A percentile compares a stretch with the other conserved stretches of the same genome.
Conservation (phyloP, 2,113 vertebrate genomes). For the Elachura formosa region DNA sequence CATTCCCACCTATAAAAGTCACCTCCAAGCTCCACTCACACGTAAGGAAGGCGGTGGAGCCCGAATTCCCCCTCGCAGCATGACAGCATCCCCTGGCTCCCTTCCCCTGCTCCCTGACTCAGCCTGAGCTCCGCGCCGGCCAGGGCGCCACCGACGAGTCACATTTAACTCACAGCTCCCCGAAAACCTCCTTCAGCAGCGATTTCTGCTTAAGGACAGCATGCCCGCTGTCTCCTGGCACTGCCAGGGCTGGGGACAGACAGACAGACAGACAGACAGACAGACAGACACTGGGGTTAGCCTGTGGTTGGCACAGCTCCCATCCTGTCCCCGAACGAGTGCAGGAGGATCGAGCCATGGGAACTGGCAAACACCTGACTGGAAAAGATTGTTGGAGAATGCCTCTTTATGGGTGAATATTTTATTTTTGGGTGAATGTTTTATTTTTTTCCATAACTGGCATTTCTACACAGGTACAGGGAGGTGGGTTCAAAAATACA, state of each 20-base stretch:
- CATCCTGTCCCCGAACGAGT: no score
- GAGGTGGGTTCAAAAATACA: fast-evolving
- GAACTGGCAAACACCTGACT: background rate
- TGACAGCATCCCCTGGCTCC: conserved; percentile 19
- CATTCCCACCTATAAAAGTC: background rate
- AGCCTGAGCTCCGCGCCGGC: background rate
- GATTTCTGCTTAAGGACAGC: fast-evolving
- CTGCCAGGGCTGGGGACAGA: background rate
- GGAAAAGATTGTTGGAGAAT: background rate
- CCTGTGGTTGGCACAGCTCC: background rate
- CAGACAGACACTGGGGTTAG: fast-evolving
- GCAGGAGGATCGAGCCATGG: background rate
- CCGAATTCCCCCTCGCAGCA: background rate
- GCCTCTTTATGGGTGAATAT: background rate
- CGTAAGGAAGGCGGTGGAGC: background rate
- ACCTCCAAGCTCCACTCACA: background rate
- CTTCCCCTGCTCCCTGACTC: conserved; percentile 1
- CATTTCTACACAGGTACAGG: background rate
- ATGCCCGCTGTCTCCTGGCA: fast-evolving
- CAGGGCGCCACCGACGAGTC: background rate
- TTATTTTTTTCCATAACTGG: background rate
- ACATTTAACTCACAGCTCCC: background rate
- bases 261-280: fast-evolving
- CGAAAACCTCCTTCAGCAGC: background rate
- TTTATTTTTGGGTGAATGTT: background rate